A percentile compares a stretch with the other conserved stretches of the same genome.
These are phyloP conservation scores for Imbricaverruca yamaguchii DNA, from an alignment of 2,888 invertebrate genomes.

Conservation along the genomic window DNA sequence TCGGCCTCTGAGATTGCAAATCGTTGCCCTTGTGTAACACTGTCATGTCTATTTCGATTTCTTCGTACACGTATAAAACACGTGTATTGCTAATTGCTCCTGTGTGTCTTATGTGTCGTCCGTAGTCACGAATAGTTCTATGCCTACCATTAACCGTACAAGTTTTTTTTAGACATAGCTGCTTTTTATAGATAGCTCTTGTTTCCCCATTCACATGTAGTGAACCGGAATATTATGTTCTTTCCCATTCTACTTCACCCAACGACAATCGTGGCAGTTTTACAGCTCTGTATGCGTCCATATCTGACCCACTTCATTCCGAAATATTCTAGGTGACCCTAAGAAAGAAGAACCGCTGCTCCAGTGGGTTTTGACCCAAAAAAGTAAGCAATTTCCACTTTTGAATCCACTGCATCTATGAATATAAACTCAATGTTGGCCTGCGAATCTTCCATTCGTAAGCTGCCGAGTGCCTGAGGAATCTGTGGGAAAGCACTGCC, in stretches of 20 bases:
- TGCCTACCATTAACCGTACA: neutral
- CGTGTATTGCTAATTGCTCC: neutral
- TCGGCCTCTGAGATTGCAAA: too few species aligned
- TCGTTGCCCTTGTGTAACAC: too few species aligned
- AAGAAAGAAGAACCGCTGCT: slow-evolving; percentile 90
- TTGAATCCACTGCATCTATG: too few species aligned
- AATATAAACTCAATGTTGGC: neutral
- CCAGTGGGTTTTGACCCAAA: slow-evolving; percentile 91
- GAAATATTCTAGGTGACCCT: slow-evolving; percentile 73
- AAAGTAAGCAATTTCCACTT: slow-evolving; percentile 62
- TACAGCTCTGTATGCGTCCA: slow-evolving; percentile 14
- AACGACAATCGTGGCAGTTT: neutral
- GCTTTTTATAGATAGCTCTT: neutral
- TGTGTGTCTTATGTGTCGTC: neutral
- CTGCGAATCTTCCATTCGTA: neutral
- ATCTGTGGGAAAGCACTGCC: slow-evolving; percentile 5
- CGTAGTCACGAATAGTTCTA: neutral
- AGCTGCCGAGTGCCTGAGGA: neutral
- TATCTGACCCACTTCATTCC: slow-evolving; percentile 36
- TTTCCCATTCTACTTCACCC: neutral
- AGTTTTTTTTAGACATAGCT: neutral
- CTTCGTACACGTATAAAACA: neutral
- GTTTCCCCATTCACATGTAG: neutral
- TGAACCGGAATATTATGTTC: neutral
- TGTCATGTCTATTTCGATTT: too few species aligned